Conservation (phyloP, 1,140 invertebrate genomes). For the Platorchestia sp. region DNA sequence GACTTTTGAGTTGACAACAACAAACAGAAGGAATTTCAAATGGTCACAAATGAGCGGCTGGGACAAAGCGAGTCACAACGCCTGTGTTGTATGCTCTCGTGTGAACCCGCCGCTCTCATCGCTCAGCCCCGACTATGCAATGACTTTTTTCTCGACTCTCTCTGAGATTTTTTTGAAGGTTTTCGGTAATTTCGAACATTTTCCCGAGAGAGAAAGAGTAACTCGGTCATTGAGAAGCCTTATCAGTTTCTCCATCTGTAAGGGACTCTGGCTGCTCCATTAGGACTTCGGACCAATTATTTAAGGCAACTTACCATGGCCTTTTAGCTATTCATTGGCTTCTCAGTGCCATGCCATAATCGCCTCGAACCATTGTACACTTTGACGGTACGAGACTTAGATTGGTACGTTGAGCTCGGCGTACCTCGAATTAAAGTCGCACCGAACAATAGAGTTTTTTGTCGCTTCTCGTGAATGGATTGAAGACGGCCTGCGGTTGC, state of each 20-base stretch:
- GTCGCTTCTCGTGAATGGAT: neutral
- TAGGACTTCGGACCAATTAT: conserved; percentile 37
- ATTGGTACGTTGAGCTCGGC: neutral
- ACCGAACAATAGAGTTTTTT: conserved; percentile 38
- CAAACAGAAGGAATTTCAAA: too few relatives aligned
- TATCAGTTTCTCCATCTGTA: conserved; percentile 51
- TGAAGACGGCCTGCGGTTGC: neutral
- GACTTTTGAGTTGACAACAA: too few relatives aligned
- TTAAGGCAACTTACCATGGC: conserved; percentile 41
- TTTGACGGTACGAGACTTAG: conserved; percentile 41
- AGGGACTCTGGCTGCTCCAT: neutral
- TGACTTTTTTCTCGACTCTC: neutral
- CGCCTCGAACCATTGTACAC: conserved; percentile 12
- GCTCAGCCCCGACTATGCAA: neutral
- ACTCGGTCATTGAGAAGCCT: conserved; percentile 19
- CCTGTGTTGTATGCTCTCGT: neutral
- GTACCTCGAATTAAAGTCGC: neutral
- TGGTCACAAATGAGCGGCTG: neutral
- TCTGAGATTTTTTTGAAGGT: neutral
- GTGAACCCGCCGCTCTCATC: neutral
- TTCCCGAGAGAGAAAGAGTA: neutral
- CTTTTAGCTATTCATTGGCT: conserved; percentile 50
- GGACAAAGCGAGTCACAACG: neutral
- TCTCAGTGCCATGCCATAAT: conserved; percentile 32
- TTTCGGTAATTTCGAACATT: neutral